Evolutionary conservation across 2,888 invertebrate genomes (phyloP).

Genomic region (Nematopogon swammerdamellus): DNA sequence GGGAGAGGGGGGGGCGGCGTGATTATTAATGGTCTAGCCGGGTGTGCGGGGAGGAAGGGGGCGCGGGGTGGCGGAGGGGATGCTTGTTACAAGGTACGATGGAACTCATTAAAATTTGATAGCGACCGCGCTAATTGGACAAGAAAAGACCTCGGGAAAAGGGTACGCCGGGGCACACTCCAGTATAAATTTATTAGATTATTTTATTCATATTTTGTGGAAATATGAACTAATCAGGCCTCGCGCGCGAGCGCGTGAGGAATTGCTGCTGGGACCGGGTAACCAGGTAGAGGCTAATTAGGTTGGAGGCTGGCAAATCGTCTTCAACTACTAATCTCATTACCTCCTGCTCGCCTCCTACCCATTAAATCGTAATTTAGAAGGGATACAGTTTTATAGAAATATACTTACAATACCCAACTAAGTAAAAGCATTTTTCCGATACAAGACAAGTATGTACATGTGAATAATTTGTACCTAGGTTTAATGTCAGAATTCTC

Average conservation of each 20-base stretch:
- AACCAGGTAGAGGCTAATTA: too few relatives aligned
- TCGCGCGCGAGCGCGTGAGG: neutral
- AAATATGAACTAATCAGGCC: constrained; percentile 8
- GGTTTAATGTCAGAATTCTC: too few relatives aligned
- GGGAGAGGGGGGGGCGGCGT: constrained; percentile 6
- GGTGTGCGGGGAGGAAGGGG: neutral
- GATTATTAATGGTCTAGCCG: constrained; percentile 4
- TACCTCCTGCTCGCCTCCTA: too few relatives aligned
- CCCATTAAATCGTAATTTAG: too few relatives aligned
- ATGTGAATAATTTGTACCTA: too few relatives aligned
- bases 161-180: constrained; percentile 1
- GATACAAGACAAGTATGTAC: too few relatives aligned
- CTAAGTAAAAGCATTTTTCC: too few relatives aligned
- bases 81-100: constrained; percentile 2
- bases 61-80: neutral
- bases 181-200: constrained; percentile 1
- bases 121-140: constrained; percentile 17
- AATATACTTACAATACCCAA: too few relatives aligned
- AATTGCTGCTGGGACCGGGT: too few relatives aligned
- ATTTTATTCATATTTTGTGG: constrained; percentile 5
- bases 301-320: too few relatives aligned
- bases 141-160: constrained; percentile 5
- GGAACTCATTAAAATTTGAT: constrained; percentile 18
- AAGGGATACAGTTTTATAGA: too few relatives aligned
- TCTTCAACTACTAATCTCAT: too few relatives aligned